phyloP scores from a whole-genome alignment of 1,140 invertebrate genomes.

The Druon quercuslanigerum region DNA sequence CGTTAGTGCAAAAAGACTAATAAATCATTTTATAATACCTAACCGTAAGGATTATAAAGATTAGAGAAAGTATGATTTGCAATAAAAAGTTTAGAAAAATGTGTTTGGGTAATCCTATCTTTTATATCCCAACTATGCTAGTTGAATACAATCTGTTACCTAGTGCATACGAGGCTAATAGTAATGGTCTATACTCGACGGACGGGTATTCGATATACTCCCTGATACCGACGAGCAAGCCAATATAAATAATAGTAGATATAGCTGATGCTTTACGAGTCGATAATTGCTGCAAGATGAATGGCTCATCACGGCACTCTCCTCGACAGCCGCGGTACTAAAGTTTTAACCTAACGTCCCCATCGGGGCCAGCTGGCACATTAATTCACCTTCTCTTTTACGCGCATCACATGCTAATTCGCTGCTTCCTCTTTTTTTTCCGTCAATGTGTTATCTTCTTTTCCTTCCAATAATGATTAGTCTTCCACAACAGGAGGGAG shows the following conservation, averaged over 20 bases:
- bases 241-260: slow-evolving; percentile 44
- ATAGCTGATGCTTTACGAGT: slow-evolving; percentile 50
- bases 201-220: slow-evolving; percentile 13
- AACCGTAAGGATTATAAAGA: no score
- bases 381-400: slow-evolving; percentile 42
- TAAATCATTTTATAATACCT: no score
- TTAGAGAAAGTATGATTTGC: neutral
- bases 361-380: slow-evolving; percentile 30
- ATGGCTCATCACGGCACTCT: slow-evolving; percentile 33
- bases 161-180: neutral
- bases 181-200: slow-evolving; percentile 1
- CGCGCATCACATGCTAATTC: slow-evolving; percentile 48
- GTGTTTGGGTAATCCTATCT: neutral
- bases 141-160: neutral
- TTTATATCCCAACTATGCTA: neutral
- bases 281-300: slow-evolving; percentile 48
- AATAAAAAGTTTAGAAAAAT: neutral
- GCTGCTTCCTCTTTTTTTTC: slow-evolving; percentile 9
- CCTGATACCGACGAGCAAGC: slow-evolving; percentile 8
- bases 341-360: slow-evolving; percentile 38
- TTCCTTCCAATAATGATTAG: slow-evolving; percentile 41
- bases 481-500: slow-evolving; percentile 4
- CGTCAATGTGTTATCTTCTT: neutral
- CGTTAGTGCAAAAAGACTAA: no score
- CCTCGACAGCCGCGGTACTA: slow-evolving; percentile 29